Base-by-base conservation (phyloP, 2,888 invertebrate genomes). In the Oligia latruncula region DNA sequence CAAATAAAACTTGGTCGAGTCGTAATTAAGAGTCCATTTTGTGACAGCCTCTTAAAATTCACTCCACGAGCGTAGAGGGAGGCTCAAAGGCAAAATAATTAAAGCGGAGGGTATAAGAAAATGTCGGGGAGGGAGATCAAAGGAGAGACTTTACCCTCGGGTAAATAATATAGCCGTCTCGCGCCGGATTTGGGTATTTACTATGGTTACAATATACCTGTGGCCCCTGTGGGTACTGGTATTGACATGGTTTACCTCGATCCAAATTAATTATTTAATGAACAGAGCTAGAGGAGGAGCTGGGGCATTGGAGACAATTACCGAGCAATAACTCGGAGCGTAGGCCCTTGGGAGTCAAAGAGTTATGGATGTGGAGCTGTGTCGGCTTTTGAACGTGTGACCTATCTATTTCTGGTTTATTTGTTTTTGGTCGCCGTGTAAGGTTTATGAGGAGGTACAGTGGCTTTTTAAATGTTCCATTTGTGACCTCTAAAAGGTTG, bases 1-100 rank as follows among this genome's bases (percentile, higher is more conserved):
- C 94, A 95, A 95, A 96, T 95, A 95, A 94, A 95, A 95, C 92
- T 92, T 92, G 90, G 93, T 89, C 91, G 87, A 92, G 80, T 90
- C 92, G 94, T 95, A 96, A 96, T 96, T 96, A 96, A 96, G 95
- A 95, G 95, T 95, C 94, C 95, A 95, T 96, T 96, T 96, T 94
- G 95, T 92, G 94, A 95, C 94, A 94, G 93, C 92, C 95, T 96
- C 95, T 96, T 96, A 95, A 96, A 96, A 96, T 96, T 96, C 96
- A 94, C 93, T 94, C 93, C 94, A 91, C 95, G 94, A 92, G 91
- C 92, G 85, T 86, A 88, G 89, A 90, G 94, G 93, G 94, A 92
- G 92, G 93, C 94, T 95, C 95, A 95, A 95, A 96, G 95, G 95
- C 94, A 93, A 96, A 96, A 96, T 96, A 96, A 96, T 96, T 96